Conservation (phyloP, 1,140 invertebrate genomes). For the Samia ricini region DNA sequence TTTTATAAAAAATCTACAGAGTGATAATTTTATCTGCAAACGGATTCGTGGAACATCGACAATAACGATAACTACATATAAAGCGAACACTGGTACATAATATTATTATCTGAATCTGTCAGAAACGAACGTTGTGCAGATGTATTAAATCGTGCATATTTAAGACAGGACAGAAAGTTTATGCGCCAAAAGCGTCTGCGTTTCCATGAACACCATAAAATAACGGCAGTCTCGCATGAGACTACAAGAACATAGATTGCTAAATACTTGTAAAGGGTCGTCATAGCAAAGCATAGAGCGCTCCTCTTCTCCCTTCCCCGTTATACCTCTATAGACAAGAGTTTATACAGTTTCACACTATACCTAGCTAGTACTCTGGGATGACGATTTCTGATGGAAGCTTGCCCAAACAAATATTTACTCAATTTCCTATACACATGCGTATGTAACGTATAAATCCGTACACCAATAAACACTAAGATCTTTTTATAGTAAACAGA, state of each 20-base stretch:
- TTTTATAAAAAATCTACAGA: not conserved
- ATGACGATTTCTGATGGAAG: conserved; percentile 26
- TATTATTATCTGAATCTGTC: conserved; percentile 10
- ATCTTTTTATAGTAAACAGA: too few species aligned
- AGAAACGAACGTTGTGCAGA: conserved; percentile 15
- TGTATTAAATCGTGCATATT: conserved; percentile 24
- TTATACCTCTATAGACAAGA: too few species aligned
- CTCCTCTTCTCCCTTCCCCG: too few species aligned
- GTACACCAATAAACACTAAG: too few species aligned
- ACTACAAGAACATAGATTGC: too few species aligned
- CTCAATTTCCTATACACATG: not conserved
- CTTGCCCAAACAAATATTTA: conserved; percentile 36
- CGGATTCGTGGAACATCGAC: not conserved
- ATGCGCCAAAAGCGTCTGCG: too few species aligned
- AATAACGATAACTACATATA: not conserved
- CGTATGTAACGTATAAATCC: too few species aligned
- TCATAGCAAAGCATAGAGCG: too few species aligned
- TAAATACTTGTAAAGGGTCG: too few species aligned
- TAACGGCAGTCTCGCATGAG: too few species aligned
- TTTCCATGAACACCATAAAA: too few species aligned
- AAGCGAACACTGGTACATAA: not conserved
- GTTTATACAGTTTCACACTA: too few species aligned
- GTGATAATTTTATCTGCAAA: not conserved
- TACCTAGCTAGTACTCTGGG: conserved; percentile 9
- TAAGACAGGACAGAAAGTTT: conserved; percentile 14